Evolutionary conservation across 2,888 invertebrate genomes (phyloP).

Genomic region (Amphipoea oculea): DNA sequence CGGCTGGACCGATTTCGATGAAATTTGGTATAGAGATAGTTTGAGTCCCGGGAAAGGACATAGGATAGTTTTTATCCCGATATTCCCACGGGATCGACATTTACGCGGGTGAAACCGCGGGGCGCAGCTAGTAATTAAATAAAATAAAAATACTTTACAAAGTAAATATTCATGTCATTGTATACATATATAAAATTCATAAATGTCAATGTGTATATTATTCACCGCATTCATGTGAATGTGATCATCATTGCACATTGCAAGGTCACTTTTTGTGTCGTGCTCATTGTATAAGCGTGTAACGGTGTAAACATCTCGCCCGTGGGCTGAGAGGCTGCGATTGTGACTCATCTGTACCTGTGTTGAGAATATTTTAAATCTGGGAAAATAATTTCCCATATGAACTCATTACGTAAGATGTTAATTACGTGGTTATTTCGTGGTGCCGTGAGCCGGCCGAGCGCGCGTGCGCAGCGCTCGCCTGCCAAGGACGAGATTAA

Average conservation of each 20-base stretch:
- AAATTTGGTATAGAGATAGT: too few species aligned
- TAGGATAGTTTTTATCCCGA: too few species aligned
- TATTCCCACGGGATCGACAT: too few species aligned
- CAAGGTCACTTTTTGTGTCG: slow-evolving; percentile 53
- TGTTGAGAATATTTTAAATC: too few species aligned
- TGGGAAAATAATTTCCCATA: neutral
- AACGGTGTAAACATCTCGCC: slow-evolving; percentile 31
- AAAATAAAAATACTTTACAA: too few species aligned
- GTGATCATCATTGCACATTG: slow-evolving; percentile 31
- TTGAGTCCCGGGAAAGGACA: too few species aligned
- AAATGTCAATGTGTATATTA: too few species aligned
- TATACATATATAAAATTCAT: too few species aligned
- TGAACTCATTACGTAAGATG: slow-evolving; percentile 15
- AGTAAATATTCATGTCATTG: too few species aligned
- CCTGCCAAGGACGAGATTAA: slow-evolving; percentile 53
- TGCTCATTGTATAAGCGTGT: slow-evolving; percentile 29
- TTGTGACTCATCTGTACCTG: slow-evolving; percentile 25
- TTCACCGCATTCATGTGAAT: slow-evolving; percentile 1
- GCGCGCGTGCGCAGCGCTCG: slow-evolving; percentile 7
- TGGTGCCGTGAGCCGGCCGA: neutral
- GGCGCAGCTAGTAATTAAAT: too few species aligned
- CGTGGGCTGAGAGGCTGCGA: neutral
- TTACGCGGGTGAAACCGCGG: too few species aligned
- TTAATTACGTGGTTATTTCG: slow-evolving; percentile 42
- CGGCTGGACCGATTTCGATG: too few species aligned